Evolutionary conservation across 2,797 vertebrate species (phyloP), one percentile per base, ranked within the genome.

Genomic region (Cryptoblepharus egeriae): DNA sequence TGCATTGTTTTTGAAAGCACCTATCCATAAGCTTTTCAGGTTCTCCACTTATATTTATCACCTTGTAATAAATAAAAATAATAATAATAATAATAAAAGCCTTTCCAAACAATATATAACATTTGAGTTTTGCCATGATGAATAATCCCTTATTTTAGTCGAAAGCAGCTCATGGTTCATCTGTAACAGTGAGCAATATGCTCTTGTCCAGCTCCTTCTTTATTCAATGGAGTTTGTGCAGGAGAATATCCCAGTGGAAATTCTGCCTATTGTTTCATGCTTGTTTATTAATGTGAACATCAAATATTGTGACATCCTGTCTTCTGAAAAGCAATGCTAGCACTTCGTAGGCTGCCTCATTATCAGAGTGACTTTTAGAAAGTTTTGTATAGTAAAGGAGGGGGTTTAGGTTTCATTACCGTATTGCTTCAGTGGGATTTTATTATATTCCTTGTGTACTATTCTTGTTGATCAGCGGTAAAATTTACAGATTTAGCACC

Each of bases 281-380:
- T 79, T 86, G 35, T 82, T 91, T 87, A 86, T 79, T 65, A 85
- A 87, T 87, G 89, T 30, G 1, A 92, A 90, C 88, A 78, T 93
- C 90, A 90, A 88, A 73, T 63, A 82, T 79, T 75, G 78, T 90
- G 87, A 76, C 85, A 88, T 49, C 28, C 75, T 49, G 5, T 11
- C 57, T 81, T 83, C 88, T 73, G 85, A 89, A 94, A 87, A 89
- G 75, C 79, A 75, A 87, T 78, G 74, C 80, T 60, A 57, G 35
- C 57, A 86, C 7, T 0, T 75, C 78, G 63, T 67, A 88, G 81
- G 58, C 84, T 61, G 68, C 30, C 24, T 90, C 74, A 12, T 83
- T 78, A 35, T 0, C 78, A 45, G 45, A 49, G 58, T 6, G 52
- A 79, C 52, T 77, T 91, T 85, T 69, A 75, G 72, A 20, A 81